Percentiles rank a stretch among this genome's conserved stretches.
phyloP scores from a whole-genome alignment of 2,888 invertebrate genomes.

The Melangyna quadrimaculata region DNA sequence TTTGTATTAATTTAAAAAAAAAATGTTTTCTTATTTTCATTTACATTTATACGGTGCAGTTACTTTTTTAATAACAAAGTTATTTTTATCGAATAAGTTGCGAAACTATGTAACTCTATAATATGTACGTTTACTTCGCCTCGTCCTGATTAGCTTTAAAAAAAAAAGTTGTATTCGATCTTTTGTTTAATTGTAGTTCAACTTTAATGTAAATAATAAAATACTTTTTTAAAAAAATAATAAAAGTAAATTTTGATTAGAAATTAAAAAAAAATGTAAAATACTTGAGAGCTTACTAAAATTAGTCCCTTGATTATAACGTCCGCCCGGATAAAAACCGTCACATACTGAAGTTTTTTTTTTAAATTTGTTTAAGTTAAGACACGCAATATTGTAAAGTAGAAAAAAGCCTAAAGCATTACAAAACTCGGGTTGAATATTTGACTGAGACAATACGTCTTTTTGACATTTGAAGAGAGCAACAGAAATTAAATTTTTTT shows the following conservation, averaged over 20 bases:
- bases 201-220: conserved; percentile 35
- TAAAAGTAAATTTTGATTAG: conserved; percentile 14
- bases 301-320: conserved; percentile 35
- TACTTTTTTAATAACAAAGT: conserved; percentile 47
- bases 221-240: background rate
- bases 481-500: background rate
- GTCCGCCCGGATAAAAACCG: background rate
- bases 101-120: conserved; percentile 16
- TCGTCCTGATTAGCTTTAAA: conserved; percentile 55
- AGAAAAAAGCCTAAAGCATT: background rate
- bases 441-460: too few relatives aligned
- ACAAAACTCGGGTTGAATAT: too few relatives aligned
- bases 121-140: conserved; percentile 21
- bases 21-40: background rate
- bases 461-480: background rate
- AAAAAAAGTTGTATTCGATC: background rate
- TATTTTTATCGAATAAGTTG: conserved; percentile 52
- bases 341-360: background rate
- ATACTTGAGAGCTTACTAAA: conserved; percentile 64
- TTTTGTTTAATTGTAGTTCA: conserved; percentile 17
- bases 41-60: conserved; percentile 39
- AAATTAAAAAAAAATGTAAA: conserved; percentile 44
- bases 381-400: background rate
- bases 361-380: too few relatives aligned
- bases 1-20: background rate